Percentiles rank a stretch among this genome's conserved stretches.
Evolutionary conservation across 2,888 invertebrate genomes (phyloP).

Genomic region (Cephus pulcher): DNA sequence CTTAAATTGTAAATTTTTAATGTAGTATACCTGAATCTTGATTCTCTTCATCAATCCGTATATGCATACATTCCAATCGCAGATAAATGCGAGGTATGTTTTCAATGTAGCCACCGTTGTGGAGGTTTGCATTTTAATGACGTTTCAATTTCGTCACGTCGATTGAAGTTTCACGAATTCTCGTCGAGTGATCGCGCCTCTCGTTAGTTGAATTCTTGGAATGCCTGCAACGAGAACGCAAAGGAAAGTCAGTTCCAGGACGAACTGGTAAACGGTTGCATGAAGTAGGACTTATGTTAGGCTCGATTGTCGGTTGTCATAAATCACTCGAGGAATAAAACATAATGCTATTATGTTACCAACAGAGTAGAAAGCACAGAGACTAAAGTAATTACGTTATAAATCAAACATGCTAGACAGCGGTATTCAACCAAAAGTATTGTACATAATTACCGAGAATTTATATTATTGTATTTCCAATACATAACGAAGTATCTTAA

Average conservation of each 20-base stretch:
- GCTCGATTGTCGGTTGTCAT: background rate
- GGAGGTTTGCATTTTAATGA: background rate
- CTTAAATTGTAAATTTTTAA: background rate
- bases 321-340: slow-evolving; percentile 3
- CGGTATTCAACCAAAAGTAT: slow-evolving; percentile 41
- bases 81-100: background rate
- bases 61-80: background rate
- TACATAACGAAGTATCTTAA: slow-evolving; percentile 29
- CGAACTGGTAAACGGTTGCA: background rate
- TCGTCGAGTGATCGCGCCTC: background rate
- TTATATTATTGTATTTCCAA: slow-evolving; percentile 1
- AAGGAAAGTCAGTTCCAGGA: background rate
- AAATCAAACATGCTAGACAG: slow-evolving; percentile 21
- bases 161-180: background rate
- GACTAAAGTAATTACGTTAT: slow-evolving; percentile 14
- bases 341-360: slow-evolving; percentile 8
- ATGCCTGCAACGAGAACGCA: background rate
- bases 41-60: background rate
- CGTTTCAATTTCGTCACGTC: background rate
- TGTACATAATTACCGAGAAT: slow-evolving; percentile 31
- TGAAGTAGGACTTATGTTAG: background rate
- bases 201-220: slow-evolving; percentile 1
- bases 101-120: background rate
- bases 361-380: slow-evolving; percentile 2
- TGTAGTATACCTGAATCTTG: background rate